phyloP scores from a whole-genome alignment of 2,797 vertebrate genomes.

The Catostomus latipinnis region DNA sequence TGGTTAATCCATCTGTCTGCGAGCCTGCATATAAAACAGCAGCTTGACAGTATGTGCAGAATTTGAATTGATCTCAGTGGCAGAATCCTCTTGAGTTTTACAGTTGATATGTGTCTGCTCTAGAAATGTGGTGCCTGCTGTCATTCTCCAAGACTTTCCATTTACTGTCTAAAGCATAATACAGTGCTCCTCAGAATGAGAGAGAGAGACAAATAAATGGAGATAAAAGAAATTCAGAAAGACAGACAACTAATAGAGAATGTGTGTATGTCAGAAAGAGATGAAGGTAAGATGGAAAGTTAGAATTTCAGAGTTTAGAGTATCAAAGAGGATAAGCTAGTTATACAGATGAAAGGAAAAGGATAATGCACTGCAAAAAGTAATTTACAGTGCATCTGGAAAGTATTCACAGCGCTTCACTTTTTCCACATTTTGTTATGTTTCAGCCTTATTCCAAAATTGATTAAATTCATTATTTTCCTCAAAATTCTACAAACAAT shows the following conservation, averaged over 20 bases:
- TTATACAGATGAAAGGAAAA: conserved; percentile 14
- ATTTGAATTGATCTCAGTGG: conserved; percentile 39
- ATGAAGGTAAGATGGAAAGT: background rate
- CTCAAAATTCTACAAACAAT: no score
- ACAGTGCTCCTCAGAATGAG: conserved; percentile 28
- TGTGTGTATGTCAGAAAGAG: background rate
- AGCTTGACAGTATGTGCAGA: conserved; percentile 38
- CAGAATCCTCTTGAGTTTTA: conserved; percentile 35
- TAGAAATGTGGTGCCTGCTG: conserved; percentile 39
- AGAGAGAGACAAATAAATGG: conserved; percentile 16
- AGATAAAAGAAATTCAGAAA: conserved; percentile 30
- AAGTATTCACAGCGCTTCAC: no score
- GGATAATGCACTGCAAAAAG: no score
- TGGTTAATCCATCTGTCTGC: conserved; percentile 30
- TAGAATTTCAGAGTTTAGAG: conserved; percentile 5
- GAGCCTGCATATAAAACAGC: conserved; percentile 29
- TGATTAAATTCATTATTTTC: no score
- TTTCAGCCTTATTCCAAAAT: no score
- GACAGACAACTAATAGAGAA: conserved; percentile 26
- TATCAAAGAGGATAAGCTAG: background rate
- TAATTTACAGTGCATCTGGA: no score
- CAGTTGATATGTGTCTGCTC: conserved; percentile 20
- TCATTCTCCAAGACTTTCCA: conserved; percentile 26
- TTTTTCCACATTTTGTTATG: no score
- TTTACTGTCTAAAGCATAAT: conserved; percentile 56